Evolutionary conservation across 2,888 invertebrate genomes (phyloP).

Genomic region (Coecobrya sp.): DNA sequence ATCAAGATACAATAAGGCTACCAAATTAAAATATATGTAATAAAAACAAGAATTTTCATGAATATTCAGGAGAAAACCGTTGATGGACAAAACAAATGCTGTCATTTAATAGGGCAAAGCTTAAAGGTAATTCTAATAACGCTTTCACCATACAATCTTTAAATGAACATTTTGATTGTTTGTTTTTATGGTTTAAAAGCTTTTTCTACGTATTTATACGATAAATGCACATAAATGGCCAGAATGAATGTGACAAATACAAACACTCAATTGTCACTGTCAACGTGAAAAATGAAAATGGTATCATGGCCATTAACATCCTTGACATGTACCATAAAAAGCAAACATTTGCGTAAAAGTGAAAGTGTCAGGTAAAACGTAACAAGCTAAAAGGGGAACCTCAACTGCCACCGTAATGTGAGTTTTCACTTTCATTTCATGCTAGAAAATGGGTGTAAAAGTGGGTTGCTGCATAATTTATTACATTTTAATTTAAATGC

Average conservation of each 20-base stretch:
- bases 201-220: background rate
- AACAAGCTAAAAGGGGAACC: background rate
- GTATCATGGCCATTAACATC: conserved; percentile 54
- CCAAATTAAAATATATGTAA: no score
- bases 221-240: background rate
- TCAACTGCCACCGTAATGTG: background rate
- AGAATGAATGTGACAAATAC: background rate
- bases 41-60: background rate
- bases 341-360: background rate
- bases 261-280: conserved; percentile 55
- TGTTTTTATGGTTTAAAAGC: background rate
- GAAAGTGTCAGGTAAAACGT: conserved; percentile 6
- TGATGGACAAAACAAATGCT: no score
- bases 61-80: background rate
- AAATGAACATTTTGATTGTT: background rate
- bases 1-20: no score
- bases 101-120: no score
- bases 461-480: background rate
- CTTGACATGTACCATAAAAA: background rate
- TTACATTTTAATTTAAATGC: conserved; percentile 91
- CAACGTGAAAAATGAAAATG: conserved; percentile 56
- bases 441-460: background rate
- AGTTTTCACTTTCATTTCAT: background rate
- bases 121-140: no score
- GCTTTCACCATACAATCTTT: no score